These are phyloP conservation scores for Arbacia lixula DNA, from an alignment of 53 echinoderm and acorn worm genomes.

Conservation along the genomic window DNA sequence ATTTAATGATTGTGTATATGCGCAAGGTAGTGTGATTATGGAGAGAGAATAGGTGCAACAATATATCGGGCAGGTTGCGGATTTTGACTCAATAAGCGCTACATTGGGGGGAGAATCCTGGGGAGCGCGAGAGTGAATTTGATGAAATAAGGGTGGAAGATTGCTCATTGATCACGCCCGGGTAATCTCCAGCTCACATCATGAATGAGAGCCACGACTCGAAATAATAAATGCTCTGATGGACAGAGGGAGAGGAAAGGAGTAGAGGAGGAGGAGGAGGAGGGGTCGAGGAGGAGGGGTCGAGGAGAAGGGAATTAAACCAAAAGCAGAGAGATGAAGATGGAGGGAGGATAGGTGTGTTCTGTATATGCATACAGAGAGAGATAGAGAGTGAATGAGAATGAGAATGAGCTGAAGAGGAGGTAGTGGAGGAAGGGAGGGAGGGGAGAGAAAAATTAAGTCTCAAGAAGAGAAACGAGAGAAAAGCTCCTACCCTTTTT, in stretches of 20 bases:
- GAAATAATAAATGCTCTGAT: not conserved
- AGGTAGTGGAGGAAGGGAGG: no score
- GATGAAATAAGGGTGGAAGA: slow-evolving; percentile 3
- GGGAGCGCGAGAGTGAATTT: not conserved
- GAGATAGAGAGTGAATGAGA: not conserved
- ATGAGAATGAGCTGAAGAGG: no score
- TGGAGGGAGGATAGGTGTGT: not conserved
- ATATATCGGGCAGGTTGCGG: not conserved
- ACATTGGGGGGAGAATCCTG: not conserved
- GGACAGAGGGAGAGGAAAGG: not conserved
- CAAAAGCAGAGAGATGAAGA: not conserved
- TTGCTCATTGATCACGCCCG: slow-evolving; percentile 33
- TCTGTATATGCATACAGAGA: not conserved
- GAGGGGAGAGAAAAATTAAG: not conserved
- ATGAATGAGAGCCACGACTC: not conserved
- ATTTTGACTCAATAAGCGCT: not conserved
- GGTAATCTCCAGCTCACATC: not conserved
- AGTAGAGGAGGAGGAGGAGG: not conserved
- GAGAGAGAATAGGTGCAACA: not conserved
- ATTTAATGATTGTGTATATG: not conserved
- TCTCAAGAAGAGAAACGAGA: not conserved
- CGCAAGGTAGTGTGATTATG: not conserved
- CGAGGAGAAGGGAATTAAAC: not conserved
- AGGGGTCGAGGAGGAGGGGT: not conserved
- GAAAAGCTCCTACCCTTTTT: slow-evolving; percentile 27